Evolutionary conservation across 2,888 invertebrate genomes (phyloP), one percentile per base, ranked within the genome.

Genomic region (Synanthedon tipuliformis): DNA sequence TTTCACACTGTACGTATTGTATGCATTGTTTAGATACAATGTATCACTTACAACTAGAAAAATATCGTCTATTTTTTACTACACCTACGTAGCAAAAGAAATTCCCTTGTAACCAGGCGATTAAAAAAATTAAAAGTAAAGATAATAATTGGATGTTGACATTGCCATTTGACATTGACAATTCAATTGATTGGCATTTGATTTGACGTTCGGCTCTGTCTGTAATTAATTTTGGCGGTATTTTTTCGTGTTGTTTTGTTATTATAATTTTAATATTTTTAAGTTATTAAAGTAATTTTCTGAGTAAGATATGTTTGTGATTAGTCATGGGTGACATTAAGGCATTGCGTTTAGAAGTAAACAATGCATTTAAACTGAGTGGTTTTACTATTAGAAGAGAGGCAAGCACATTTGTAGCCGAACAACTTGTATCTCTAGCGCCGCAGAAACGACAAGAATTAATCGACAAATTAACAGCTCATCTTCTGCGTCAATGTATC

Each of bases 401-500:
- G 63, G 93, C 95, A 40, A 91, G 92, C 64, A 82, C 83, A 3
- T 92, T 92, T 61, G 84, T 97, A 40, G 90, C 93, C 1, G 92
- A 93, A 61, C 92, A 94, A 65, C 79, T 97, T 51, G 71, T 89
- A 56, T 88, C 90, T 2, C 75, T 92, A 50, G 78, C 89, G 48
- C 77, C 83, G 12, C 71, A 78, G 8, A 90, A 93, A 57, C 91
- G 93, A 55, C 91, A 92, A 52, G 89, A 89, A 62, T 92, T 92
- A 88, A 75, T 97, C 13, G 93, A 93, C 51, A 92, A 91, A 64
- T 88, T 98, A 18, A 91, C 93, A 4, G 92, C 92, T 57, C 92
- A 93, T 71, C 83, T 97, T 50, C 91, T 95, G 61, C 92, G 91
- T 56, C 95, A 96, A 69, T 92, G 93, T 61, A 78, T 95, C 34